These are phyloP conservation scores for Saccopteryx bilineata DNA, from an alignment of 2,113 vertebrate species.

Conservation along the genomic window DNA sequence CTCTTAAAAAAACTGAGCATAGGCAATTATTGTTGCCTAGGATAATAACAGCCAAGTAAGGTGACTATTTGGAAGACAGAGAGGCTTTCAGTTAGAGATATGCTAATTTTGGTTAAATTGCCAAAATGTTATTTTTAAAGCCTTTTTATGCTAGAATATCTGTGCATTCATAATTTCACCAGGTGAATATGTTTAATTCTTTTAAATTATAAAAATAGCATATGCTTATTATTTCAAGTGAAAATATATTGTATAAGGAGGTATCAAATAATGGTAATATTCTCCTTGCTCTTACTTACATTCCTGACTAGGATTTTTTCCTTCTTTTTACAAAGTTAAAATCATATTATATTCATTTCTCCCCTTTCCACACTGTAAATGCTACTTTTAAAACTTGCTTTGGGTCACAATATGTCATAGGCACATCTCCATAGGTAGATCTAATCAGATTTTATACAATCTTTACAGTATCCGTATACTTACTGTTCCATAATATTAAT, in stretches of 20 bases:
- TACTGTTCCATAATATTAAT: background rate
- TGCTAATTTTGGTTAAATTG: slow-evolving; percentile 14
- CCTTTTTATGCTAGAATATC: background rate
- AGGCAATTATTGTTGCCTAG: background rate
- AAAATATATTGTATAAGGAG: background rate
- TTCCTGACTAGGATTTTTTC: background rate
- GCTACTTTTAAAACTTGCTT: slow-evolving; percentile 42
- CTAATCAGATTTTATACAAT: background rate
- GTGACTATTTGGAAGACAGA: background rate
- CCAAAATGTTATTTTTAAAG: slow-evolving; percentile 23
- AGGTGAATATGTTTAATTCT: background rate
- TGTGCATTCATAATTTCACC: background rate
- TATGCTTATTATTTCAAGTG: background rate
- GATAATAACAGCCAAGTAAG: background rate
- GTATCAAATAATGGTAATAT: background rate
- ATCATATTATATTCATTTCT: background rate
- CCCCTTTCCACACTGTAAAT: background rate
- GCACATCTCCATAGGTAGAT: background rate
- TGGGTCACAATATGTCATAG: background rate
- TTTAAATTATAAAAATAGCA: background rate
- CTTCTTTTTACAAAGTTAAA: slow-evolving; percentile 33
- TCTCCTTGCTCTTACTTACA: background rate
- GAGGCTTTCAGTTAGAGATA: background rate
- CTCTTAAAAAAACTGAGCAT: background rate
- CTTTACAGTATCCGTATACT: background rate